Evolutionary conservation across 1,140 invertebrate genomes (phyloP), one percentile per base, ranked within the genome.

Genomic region (Orussus abietinus): DNA sequence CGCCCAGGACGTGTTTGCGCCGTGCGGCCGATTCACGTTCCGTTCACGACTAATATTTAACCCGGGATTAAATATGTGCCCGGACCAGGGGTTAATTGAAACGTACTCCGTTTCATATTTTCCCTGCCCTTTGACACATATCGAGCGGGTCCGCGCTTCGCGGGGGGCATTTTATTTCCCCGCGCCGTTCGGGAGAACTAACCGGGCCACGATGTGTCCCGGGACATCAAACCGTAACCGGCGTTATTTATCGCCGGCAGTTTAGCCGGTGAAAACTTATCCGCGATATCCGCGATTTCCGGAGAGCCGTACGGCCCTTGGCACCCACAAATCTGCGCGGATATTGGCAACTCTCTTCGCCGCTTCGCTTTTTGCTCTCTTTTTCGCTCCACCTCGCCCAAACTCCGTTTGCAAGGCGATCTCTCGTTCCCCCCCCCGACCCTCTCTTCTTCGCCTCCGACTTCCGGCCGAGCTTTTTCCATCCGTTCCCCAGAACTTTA

Each of bases 201-300:
- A n/a, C n/a, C n/a, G n/a, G n/a, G n/a, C n/a, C 34, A 33, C 38
- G 38, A 41, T 32, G 38, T 19, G 32, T 31, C 29, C 6, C 34
- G 46, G 43, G 50, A 52, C 51, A 53, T 47, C 36, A 53, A 54
- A 57, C 39, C 40, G 37, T 47, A 28, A 29, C 37, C 39, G 45
- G 47, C 39, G 48, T 60, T 60, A 65, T 63, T 63, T 59, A 62
- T 63, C 42, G 51, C 38, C 33, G 18, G 44, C 51, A 42, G 51
- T 54, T 54, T 46, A 49, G 37, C 22, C 43, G 46, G 33, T 47
- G 44, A 57, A 59, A 59, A 53, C 38, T 55, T 57, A 35, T 7
- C 18, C 45, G 33, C 51, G 48, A 53, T 58, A 56, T 47, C 42
- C 46, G 42, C 35, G 21, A 47, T n/a, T n/a, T n/a, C n/a, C n/a